Conservation (phyloP, 2,888 invertebrate genomes). For the Mycalesis mineus region DNA sequence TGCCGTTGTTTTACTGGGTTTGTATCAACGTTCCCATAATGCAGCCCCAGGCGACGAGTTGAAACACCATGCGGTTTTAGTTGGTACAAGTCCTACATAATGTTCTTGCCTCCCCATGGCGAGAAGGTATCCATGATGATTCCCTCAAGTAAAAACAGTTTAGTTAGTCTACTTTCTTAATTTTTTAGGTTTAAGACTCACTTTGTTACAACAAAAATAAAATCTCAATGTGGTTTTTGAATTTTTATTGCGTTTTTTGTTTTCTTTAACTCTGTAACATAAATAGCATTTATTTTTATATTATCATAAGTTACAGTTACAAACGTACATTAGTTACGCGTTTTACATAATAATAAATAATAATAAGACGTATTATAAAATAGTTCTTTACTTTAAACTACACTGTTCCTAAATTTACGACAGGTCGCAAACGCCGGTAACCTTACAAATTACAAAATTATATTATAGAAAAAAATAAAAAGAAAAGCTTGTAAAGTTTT, state of each 20-base stretch:
- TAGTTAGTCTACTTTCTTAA: too few relatives aligned
- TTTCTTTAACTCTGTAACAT: slow-evolving; percentile 63
- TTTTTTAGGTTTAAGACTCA: too few relatives aligned
- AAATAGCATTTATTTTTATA: slow-evolving; percentile 78
- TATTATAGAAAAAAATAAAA: slow-evolving; percentile 67
- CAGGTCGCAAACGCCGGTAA: slow-evolving; percentile 59
- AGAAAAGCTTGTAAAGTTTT: slow-evolving; percentile 62
- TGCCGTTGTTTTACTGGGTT: too few relatives aligned
- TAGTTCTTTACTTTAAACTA: slow-evolving; percentile 69
- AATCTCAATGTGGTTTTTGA: slow-evolving; percentile 60
- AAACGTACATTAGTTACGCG: slow-evolving; percentile 66
- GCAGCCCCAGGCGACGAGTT: too few relatives aligned
- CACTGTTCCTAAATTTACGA: slow-evolving; percentile 54
- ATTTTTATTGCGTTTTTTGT: slow-evolving; percentile 76
- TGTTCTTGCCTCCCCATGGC: too few relatives aligned
- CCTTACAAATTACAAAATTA: slow-evolving; percentile 39
- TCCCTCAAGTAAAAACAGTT: too few relatives aligned
- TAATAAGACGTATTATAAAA: slow-evolving; percentile 65
- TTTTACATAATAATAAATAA: slow-evolving; percentile 67
- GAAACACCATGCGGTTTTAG: too few relatives aligned
- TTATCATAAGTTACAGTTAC: slow-evolving; percentile 75
- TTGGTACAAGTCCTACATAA: too few relatives aligned
- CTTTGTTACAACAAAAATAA: slow-evolving; percentile 35
- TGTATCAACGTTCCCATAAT: too few relatives aligned
- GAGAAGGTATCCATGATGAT: too few relatives aligned